Conservation (phyloP, 2,797 vertebrate species). For the Epinephelus malabaricus region DNA sequence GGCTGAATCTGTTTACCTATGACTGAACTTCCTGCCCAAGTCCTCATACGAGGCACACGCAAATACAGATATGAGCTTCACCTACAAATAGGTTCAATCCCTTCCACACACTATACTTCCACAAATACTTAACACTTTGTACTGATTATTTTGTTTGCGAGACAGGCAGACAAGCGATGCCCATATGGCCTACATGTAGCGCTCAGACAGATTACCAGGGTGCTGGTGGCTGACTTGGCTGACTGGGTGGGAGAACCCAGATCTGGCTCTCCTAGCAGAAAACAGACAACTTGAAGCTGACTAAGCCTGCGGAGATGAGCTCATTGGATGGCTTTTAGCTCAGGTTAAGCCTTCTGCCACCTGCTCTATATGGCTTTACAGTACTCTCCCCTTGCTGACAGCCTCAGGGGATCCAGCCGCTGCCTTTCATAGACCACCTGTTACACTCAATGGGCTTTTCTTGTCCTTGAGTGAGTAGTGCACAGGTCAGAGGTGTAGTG, state of each 20-base stretch:
- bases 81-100: conserved; percentile 6
- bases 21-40: not conserved
- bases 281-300: conserved; percentile 65
- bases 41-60: not conserved
- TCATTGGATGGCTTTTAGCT: conserved; percentile 74
- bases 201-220: conserved; percentile 79
- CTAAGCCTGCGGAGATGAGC: conserved; percentile 81
- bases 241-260: conserved; percentile 34
- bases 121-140: conserved; percentile 27
- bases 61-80: not conserved
- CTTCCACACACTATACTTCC: not conserved
- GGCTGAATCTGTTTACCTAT: conserved; percentile 18
- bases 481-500: conserved; percentile 1
- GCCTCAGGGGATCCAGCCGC: not conserved
- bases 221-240: conserved; percentile 45
- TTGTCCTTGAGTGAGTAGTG: conserved; percentile 36
- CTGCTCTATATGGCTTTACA: conserved; percentile 65
- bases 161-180: conserved; percentile 17
- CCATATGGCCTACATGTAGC: conserved; percentile 72
- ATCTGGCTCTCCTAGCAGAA: conserved; percentile 64
- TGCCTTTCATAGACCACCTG: conserved; percentile 53
- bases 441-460: conserved; percentile 40
- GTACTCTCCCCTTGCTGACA: conserved; percentile 10
- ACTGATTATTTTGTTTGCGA: conserved; percentile 47
- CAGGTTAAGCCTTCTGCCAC: conserved; percentile 82